Evolutionary conservation across 2,797 vertebrate species (phyloP).

Genomic region (Kryptolebias ocellatus): DNA sequence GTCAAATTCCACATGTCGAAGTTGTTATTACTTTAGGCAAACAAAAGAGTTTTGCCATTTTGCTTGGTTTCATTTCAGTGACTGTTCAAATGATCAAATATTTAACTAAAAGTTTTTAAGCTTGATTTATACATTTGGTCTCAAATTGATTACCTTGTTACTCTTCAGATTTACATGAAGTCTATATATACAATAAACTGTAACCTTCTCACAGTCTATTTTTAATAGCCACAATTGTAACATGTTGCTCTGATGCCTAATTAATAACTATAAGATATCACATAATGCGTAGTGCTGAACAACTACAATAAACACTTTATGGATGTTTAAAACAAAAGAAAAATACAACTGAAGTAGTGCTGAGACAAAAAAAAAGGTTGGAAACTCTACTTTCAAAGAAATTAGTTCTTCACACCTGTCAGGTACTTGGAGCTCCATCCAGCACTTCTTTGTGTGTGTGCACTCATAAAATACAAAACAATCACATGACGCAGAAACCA

Average conservation of each 20-base stretch:
- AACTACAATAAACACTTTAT: background rate
- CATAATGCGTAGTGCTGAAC: background rate
- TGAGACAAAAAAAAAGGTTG: background rate
- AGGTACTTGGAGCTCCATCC: background rate
- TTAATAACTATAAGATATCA: background rate
- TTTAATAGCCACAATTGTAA: background rate
- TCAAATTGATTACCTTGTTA: background rate
- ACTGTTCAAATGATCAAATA: background rate
- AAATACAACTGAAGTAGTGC: background rate
- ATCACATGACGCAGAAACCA: conserved; percentile 9
- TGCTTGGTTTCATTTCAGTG: background rate
- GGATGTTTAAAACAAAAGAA: background rate
- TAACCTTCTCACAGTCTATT: too few relatives aligned
- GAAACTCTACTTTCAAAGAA: background rate
- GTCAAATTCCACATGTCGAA: too few relatives aligned
- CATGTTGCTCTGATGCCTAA: background rate
- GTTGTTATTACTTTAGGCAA: background rate
- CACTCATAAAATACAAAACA: conserved; percentile 15
- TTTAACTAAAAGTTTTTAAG: background rate
- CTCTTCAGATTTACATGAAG: background rate
- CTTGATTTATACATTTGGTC: background rate
- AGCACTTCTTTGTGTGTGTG: background rate
- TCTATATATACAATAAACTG: background rate
- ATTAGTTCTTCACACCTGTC: conserved; percentile 3
- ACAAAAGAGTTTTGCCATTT: background rate